Evolutionary conservation across 2,888 invertebrate genomes (phyloP), one percentile per base, ranked within the genome.

Genomic region (Gortyna flavago): DNA sequence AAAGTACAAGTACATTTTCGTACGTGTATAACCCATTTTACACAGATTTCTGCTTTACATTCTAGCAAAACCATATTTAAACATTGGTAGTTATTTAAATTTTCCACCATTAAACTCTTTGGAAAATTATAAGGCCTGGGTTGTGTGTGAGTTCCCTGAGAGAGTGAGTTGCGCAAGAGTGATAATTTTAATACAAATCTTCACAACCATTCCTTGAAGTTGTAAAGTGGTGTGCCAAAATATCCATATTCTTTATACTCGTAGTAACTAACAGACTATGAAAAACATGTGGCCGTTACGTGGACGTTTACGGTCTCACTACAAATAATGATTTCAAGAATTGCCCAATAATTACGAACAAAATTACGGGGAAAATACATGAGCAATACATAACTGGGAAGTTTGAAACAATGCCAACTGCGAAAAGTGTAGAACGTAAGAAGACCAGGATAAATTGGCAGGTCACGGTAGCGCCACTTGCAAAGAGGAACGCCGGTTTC

Each of bases 381-480:
- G 83, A 83, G 80, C 48, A 75, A 84, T 59, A 44, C 79, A 80
- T 80, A 67, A n/a, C 77, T 72, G 57, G n/a, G 70, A 64, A 73
- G 25, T 64, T 87, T 87, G 86, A 80, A 48, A 41, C 16, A 44
- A 41, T 75, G 86, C 86, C 86, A 87, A 87, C 68, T 85, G 79
- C 81, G 85, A 80, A 81, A 78, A 72, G 21, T 73, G 64, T 68
- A 69, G 62, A 70, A 69, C 62, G 66, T 61, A 38, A 13, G 9
- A 44, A n/a, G 35, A 32, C 73, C 72, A 65, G 59, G 5, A 48
- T 81, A 70, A 48, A 57, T 71, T 81, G 75, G 61, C 70, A 48
- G 21, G 21, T 62, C 25, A 11, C 2, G 9, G n/a, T 16, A 81
- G 70, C 81, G 76, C 67, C 54, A 57, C 81, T 67, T 38, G 32